These are phyloP conservation scores for pig (Sus scrofa) DNA, from an alignment of 2,113 vertebrate species.

Conservation along the genomic window DNA sequence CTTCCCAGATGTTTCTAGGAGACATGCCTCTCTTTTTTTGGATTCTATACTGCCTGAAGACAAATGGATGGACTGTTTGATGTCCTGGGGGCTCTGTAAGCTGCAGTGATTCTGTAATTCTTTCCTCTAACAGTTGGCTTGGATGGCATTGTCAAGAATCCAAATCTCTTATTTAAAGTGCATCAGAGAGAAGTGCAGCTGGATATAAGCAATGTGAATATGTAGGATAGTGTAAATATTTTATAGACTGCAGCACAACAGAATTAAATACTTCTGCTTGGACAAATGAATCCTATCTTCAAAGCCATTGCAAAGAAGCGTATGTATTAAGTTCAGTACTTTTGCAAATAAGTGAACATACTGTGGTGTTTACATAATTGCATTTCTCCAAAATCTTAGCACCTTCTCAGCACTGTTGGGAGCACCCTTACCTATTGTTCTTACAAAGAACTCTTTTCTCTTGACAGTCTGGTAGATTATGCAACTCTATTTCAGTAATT, in stretches of 20 bases:
- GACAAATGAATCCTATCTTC: constrained; percentile 66
- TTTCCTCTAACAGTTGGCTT: constrained; percentile 44
- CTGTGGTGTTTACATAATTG: neutral
- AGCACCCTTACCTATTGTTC: constrained; percentile 41
- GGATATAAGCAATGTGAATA: constrained; percentile 56
- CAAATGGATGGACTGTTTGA: neutral
- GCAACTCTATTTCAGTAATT: constrained; percentile 27
- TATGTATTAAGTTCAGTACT: neutral
- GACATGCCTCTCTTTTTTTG: neutral
- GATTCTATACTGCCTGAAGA: neutral
- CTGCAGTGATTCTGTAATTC: neutral
- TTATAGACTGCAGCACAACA: constrained; percentile 76
- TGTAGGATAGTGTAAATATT: constrained; percentile 78
- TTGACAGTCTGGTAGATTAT: constrained; percentile 30
- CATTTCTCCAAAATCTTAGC: neutral
- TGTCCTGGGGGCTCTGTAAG: neutral
- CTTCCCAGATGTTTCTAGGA: neutral
- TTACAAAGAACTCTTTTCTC: neutral
- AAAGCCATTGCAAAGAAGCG: constrained; percentile 41
- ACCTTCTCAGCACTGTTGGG: neutral
- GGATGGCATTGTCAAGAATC: constrained; percentile 63
- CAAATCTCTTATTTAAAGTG: constrained; percentile 72
- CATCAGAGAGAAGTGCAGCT: constrained; percentile 60
- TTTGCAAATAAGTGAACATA: neutral
- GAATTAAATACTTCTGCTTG: constrained; percentile 74